phyloP scores from a whole-genome alignment of 2,888 invertebrate species.

The Cheilosia variabilis region DNA sequence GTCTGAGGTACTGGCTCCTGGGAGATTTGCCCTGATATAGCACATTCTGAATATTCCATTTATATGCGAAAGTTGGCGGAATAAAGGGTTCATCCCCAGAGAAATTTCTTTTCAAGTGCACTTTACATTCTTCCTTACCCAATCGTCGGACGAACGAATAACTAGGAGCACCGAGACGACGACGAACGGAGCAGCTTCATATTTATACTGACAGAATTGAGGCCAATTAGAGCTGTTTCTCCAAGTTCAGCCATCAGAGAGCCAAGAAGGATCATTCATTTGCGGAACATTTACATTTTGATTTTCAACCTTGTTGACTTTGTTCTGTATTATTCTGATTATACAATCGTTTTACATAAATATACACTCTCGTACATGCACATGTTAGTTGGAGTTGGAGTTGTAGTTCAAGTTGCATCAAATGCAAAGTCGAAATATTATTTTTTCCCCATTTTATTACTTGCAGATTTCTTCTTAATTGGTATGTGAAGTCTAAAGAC shows the following conservation, averaged over 20 bases:
- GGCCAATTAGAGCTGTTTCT: conserved; percentile 74
- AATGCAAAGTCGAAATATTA: conserved; percentile 2
- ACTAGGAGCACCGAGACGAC: neutral
- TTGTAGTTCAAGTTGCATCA: neutral
- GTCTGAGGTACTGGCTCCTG: conserved; percentile 63
- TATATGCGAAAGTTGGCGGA: conserved; percentile 70
- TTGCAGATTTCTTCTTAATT: conserved; percentile 37
- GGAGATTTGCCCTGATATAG: conserved; percentile 54
- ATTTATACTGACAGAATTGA: conserved; percentile 65
- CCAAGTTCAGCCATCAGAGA: conserved; percentile 51
- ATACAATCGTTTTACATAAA: conserved; percentile 25
- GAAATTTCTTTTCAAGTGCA: conserved; percentile 75
- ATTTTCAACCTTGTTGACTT: conserved; percentile 70
- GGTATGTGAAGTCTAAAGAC: conserved; percentile 21
- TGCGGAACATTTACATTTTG: conserved; percentile 71
- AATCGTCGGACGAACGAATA: conserved; percentile 31
- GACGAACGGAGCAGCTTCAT: conserved; percentile 33
- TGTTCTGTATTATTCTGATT: conserved; percentile 59
- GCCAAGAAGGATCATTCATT: conserved; percentile 60
- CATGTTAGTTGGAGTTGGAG: neutral
- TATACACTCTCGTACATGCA: neutral
- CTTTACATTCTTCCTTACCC: conserved; percentile 56
- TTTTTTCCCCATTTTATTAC: conserved; percentile 10
- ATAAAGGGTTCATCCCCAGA: conserved; percentile 74
- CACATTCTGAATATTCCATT: conserved; percentile 69